phyloP scores from a whole-genome alignment of 2,113 vertebrate species.

The Notarius lentiginosus region DNA sequence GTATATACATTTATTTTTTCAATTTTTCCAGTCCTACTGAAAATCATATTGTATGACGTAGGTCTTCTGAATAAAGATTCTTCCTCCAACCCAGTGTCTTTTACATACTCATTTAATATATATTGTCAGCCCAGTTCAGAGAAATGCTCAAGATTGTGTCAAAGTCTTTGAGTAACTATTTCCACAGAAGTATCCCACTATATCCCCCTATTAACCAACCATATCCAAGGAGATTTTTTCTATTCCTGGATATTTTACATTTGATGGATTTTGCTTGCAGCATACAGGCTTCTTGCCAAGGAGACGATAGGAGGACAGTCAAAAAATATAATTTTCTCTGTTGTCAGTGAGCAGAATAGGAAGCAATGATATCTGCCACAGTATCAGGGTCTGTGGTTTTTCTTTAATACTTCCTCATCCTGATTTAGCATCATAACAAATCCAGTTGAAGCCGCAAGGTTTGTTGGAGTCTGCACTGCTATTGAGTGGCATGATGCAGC shows the following conservation, averaged over 20 bases:
- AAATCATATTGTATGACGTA: too few species aligned
- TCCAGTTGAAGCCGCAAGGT: not conserved
- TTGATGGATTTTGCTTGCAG: not conserved
- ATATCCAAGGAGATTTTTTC: not conserved
- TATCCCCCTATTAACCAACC: not conserved
- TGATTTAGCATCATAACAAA: not conserved
- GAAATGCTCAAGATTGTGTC: too few species aligned
- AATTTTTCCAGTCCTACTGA: too few species aligned
- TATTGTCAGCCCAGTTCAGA: too few species aligned
- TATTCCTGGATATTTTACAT: not conserved
- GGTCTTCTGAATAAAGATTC: too few species aligned
- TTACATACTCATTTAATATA: not conserved
- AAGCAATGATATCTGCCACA: not conserved
- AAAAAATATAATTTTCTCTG: not conserved
- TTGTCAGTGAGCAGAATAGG: not conserved
- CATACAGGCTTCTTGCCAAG: not conserved
- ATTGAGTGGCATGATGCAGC: not conserved
- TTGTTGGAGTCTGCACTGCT: not conserved
- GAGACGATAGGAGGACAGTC: not conserved
- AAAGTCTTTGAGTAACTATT: not conserved
- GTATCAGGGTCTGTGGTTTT: not conserved
- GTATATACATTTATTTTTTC: too few species aligned
- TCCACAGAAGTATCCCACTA: not conserved
- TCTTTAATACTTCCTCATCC: not conserved
- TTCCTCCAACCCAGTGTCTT: too few species aligned